These are phyloP conservation scores for Morone chrysops DNA, from an alignment of 2,113 vertebrate species.

Conservation along the genomic window DNA sequence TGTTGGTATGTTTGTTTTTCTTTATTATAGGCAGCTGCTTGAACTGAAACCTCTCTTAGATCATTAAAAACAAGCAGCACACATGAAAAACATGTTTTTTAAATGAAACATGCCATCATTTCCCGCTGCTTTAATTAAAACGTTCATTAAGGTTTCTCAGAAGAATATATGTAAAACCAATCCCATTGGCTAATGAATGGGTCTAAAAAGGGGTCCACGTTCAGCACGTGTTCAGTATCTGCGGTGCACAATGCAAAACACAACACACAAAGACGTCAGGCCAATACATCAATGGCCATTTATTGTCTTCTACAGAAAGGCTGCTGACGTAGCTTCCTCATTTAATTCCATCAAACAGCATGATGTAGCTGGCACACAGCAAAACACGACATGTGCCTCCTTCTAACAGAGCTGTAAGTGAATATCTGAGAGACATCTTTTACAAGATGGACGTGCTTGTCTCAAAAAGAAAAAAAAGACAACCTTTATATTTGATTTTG, in stretches of 20 bases:
- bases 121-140: not conserved
- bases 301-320: slow-evolving; percentile 29
- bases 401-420: not conserved
- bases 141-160: not conserved
- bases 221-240: slow-evolving; percentile 17
- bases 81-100: not conserved
- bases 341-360: slow-evolving; percentile 47
- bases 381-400: slow-evolving; percentile 15
- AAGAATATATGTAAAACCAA: not conserved
- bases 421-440: not conserved
- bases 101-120: not conserved
- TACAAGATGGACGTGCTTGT: not conserved
- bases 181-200: not conserved
- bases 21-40: not conserved
- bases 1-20: not conserved
- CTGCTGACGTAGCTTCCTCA: slow-evolving; percentile 45
- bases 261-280: slow-evolving; percentile 22
- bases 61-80: slow-evolving; percentile 20
- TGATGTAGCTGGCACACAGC: slow-evolving; percentile 25
- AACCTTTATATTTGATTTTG: not conserved
- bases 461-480: not conserved
- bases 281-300: slow-evolving; percentile 51
- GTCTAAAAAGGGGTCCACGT: not conserved
- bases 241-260: slow-evolving; percentile 9
- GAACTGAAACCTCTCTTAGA: not conserved